These are phyloP conservation scores for Gallinago nigripennis DNA, from an alignment of 2,797 vertebrate species.

Conservation along the genomic window DNA sequence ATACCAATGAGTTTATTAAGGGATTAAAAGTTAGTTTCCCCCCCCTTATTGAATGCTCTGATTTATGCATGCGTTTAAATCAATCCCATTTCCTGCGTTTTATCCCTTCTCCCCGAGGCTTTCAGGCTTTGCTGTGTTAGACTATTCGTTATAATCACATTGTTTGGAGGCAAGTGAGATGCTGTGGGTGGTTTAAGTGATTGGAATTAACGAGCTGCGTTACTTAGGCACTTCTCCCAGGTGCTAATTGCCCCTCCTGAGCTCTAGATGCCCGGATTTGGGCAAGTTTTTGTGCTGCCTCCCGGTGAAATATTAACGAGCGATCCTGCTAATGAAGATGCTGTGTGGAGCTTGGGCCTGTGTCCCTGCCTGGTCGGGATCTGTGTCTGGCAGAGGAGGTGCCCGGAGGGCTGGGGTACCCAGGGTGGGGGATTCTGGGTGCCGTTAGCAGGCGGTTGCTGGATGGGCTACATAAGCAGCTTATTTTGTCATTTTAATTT, in stretches of 20 bases:
- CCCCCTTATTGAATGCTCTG: background rate
- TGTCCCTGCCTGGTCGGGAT: background rate
- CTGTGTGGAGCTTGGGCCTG: rapidly evolving
- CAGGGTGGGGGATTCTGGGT: background rate
- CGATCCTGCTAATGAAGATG: rapidly evolving
- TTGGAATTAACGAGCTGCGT: background rate
- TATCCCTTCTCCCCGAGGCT: constrained; percentile 24
- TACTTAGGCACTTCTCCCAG: background rate
- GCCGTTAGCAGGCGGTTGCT: background rate
- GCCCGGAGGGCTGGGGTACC: background rate
- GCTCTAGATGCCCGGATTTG: background rate
- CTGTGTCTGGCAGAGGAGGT: background rate
- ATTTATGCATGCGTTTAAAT: background rate
- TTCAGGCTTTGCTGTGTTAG: background rate
- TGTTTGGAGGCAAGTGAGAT: background rate
- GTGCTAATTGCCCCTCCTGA: background rate
- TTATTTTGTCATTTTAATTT: constrained; percentile 69
- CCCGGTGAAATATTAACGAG: rapidly evolving
- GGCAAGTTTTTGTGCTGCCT: background rate
- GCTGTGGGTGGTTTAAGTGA: background rate
- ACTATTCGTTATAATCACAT: background rate
- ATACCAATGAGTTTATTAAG: background rate
- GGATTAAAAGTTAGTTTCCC: constrained; percentile 24
- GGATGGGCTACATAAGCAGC: constrained; percentile 30
- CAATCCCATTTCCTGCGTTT: constrained; percentile 31